Evolutionary conservation across 1,140 invertebrate genomes (phyloP).

Genomic region (Drosophila elegans): DNA sequence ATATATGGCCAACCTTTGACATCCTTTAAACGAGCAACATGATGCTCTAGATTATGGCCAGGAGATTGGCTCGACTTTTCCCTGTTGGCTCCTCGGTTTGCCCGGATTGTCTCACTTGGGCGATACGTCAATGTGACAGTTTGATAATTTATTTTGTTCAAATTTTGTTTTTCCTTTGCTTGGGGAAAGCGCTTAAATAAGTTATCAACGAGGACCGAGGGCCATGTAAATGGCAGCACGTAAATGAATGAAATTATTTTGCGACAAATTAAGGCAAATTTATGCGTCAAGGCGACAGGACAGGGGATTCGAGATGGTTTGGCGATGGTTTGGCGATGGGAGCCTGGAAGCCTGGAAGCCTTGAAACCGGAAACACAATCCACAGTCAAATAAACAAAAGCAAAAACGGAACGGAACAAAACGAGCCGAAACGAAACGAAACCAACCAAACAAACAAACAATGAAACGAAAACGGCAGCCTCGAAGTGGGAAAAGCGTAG

Average conservation of each 20-base stretch:
- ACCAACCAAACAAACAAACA: slow-evolving; percentile 45
- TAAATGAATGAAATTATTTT: slow-evolving; percentile 83
- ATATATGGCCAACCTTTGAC: slow-evolving; percentile 83
- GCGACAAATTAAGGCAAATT: slow-evolving; percentile 84
- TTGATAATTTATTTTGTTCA: slow-evolving; percentile 83
- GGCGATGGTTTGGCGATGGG: not conserved
- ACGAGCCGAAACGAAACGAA: slow-evolving; percentile 40
- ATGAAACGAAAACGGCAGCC: slow-evolving; percentile 44
- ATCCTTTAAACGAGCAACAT: slow-evolving; percentile 83
- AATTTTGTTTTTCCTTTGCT: slow-evolving; percentile 62
- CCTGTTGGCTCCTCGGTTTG: slow-evolving; percentile 15
- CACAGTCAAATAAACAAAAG: slow-evolving; percentile 50
- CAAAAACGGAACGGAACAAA: slow-evolving; percentile 48
- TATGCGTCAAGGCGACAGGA: slow-evolving; percentile 68
- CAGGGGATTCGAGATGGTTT: slow-evolving; percentile 7
- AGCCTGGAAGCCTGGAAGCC: not conserved
- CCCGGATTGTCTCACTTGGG: slow-evolving; percentile 51
- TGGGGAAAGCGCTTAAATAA: slow-evolving; percentile 68
- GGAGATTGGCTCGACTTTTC: slow-evolving; percentile 52
- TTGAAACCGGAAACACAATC: slow-evolving; percentile 63
- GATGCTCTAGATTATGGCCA: slow-evolving; percentile 80
- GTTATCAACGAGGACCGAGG: slow-evolving; percentile 65
- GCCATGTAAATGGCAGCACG: slow-evolving; percentile 77
- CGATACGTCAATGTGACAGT: slow-evolving; percentile 83
- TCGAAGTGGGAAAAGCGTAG: slow-evolving; percentile 28